A percentile compares a stretch with the other conserved stretches of the same genome.
phyloP scores from a whole-genome alignment of 2,888 invertebrate species.

The Drosophila tanythrix region DNA sequence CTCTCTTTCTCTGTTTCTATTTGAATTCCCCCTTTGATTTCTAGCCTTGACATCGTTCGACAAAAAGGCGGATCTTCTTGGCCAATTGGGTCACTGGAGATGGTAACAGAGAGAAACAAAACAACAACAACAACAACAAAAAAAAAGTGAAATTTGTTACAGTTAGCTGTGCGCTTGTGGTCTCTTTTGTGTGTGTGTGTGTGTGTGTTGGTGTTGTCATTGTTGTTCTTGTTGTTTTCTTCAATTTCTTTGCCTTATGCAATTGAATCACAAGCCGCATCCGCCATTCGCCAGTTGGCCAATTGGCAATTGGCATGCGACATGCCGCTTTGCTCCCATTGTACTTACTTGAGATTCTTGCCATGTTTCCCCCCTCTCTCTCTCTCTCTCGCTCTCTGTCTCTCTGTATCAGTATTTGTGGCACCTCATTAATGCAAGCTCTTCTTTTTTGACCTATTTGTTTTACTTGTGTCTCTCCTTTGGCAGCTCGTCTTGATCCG shows the following conservation, averaged over 20 bases:
- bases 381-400: not conserved
- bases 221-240: constrained; percentile 4
- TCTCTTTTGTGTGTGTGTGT: constrained; percentile 19
- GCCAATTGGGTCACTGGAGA: constrained; percentile 63
- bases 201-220: constrained; percentile 10
- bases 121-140: not conserved
- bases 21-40: constrained; percentile 42
- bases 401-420: constrained; percentile 12
- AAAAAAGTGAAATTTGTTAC: constrained; percentile 80
- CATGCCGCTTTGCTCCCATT: constrained; percentile 64
- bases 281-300: constrained; percentile 59
- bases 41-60: constrained; percentile 73
- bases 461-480: not conserved
- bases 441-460: constrained; percentile 41
- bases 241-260: constrained; percentile 60
- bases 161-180: constrained; percentile 42
- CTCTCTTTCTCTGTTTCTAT: not conserved
- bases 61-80: constrained; percentile 66
- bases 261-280: constrained; percentile 69
- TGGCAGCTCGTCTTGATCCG: constrained; percentile 81
- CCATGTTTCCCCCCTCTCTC: constrained; percentile 11
- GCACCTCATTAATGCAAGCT: constrained; percentile 52
- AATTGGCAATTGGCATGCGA: constrained; percentile 61
- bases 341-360: constrained; percentile 55
- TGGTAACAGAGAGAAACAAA: constrained; percentile 19